Percentiles rank a stretch among this genome's conserved stretches.
phyloP scores from a whole-genome alignment of 2,113 vertebrate genomes.

The Callospermophilus lateralis region DNA sequence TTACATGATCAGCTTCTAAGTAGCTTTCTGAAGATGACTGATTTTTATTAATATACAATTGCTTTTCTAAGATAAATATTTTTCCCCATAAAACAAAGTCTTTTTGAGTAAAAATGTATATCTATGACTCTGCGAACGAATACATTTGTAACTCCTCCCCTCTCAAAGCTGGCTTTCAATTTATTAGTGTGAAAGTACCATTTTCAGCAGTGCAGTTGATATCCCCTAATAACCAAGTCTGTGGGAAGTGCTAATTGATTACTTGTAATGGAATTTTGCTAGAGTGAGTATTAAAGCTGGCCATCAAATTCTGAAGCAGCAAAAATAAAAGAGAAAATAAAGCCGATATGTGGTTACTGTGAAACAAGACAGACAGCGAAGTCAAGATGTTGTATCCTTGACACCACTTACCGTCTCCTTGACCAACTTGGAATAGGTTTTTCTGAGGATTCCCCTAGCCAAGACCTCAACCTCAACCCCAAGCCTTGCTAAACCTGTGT shows the following conservation, averaged over 20 bases:
- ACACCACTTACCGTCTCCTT: neutral
- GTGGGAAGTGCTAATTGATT: neutral
- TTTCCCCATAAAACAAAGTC: neutral
- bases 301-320: constrained; percentile 32
- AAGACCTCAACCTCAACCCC: neutral
- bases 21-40: neutral
- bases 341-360: neutral
- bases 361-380: constrained; percentile 28
- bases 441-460: neutral
- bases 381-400: neutral
- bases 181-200: neutral
- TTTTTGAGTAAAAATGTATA: neutral
- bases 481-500: no score
- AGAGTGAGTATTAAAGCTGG: neutral
- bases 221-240: neutral
- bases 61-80: neutral
- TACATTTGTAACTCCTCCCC: neutral
- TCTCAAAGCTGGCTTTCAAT: constrained; percentile 1
- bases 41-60: neutral
- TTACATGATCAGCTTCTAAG: neutral
- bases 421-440: neutral
- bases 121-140: neutral
- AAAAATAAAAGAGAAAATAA: constrained; percentile 19
- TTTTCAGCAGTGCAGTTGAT: neutral
- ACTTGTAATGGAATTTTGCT: neutral